These are phyloP conservation scores for Cosmopolites sordidus DNA, from an alignment of 2,888 invertebrate species.

Conservation along the genomic window DNA sequence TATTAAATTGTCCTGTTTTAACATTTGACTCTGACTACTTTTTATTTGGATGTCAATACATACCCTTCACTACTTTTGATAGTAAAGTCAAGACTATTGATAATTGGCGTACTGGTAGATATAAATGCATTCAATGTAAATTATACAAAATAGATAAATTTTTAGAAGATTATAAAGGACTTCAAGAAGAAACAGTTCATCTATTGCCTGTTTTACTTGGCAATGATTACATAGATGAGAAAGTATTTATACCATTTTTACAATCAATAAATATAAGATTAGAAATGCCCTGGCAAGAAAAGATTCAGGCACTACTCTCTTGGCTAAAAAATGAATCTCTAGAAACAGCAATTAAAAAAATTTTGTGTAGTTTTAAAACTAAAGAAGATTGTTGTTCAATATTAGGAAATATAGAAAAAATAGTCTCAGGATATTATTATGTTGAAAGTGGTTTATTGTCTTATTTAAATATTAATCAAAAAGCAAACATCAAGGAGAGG, in stretches of 20 bases:
- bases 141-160: slow-evolving; percentile 70
- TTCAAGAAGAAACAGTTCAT: slow-evolving; percentile 61
- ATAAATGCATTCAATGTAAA: slow-evolving; percentile 56
- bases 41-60: slow-evolving; percentile 77
- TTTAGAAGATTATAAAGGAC: slow-evolving; percentile 59
- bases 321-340: slow-evolving; percentile 73
- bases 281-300: slow-evolving; percentile 52
- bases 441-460: slow-evolving; percentile 57
- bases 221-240: slow-evolving; percentile 78
- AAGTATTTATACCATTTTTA: slow-evolving; percentile 63
- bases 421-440: slow-evolving; percentile 62
- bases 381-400: slow-evolving; percentile 37
- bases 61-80: slow-evolving; percentile 69
- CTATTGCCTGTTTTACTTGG: slow-evolving; percentile 79
- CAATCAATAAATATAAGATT: slow-evolving; percentile 47
- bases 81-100: slow-evolving; percentile 28
- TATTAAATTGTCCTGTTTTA: slow-evolving; percentile 77
- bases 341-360: slow-evolving; percentile 64
- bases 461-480: slow-evolving; percentile 49
- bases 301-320: slow-evolving; percentile 65
- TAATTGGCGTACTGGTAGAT: slow-evolving; percentile 39
- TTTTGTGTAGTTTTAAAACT: slow-evolving; percentile 58
- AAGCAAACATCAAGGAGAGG: background rate
- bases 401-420: slow-evolving; percentile 56
- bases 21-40: slow-evolving; percentile 95